Conservation (phyloP, 2,888 invertebrate genomes). For the Sminthurinus aureus region DNA sequence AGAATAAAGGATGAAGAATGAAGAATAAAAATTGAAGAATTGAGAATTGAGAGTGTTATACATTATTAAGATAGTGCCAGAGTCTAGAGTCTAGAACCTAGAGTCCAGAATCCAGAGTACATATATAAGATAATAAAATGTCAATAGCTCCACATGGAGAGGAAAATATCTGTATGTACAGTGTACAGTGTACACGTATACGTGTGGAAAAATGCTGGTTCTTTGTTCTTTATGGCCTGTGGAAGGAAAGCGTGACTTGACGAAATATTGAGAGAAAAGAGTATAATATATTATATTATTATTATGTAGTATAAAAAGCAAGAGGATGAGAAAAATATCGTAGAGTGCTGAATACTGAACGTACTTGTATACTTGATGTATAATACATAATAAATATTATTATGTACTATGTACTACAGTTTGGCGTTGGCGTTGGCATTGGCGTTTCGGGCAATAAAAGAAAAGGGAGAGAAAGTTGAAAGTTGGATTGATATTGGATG, state of each 20-base stretch:
- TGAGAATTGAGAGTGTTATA: too few species aligned
- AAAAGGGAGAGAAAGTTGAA: neutral
- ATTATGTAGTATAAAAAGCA: neutral
- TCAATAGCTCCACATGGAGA: neutral
- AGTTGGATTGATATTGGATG: neutral
- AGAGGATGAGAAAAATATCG: neutral
- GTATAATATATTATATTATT: too few species aligned
- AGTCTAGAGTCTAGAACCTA: too few species aligned
- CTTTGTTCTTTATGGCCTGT: neutral
- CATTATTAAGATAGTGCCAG: too few species aligned
- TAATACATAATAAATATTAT: too few species aligned
- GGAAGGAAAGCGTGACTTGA: neutral
- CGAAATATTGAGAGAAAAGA: neutral
- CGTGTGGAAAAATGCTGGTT: neutral
- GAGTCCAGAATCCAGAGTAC: too few species aligned
- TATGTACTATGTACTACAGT: neutral
- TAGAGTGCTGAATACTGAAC: neutral
- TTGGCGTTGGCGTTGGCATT: neutral
- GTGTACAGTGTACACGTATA: too few species aligned
- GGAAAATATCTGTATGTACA: neutral
- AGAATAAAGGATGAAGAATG: too few species aligned
- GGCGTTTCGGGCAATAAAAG: neutral
- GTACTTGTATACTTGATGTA: too few species aligned
- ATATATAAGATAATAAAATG: neutral
- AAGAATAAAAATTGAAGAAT: too few species aligned